Conservation (phyloP, 2,888 invertebrate species). For the Microplitis deprimator region DNA sequence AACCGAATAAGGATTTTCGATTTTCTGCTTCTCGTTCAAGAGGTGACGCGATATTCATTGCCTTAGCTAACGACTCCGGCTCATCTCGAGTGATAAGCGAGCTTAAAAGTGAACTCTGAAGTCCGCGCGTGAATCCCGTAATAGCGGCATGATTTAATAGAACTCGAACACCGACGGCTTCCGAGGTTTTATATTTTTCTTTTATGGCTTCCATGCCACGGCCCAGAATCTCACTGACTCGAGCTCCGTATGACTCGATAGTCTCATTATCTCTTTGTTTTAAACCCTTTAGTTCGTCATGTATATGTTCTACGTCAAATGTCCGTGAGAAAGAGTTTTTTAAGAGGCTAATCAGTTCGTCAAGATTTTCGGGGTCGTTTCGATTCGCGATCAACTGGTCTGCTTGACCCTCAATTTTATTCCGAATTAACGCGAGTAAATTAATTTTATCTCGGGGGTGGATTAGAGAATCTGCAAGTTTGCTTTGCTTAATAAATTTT, state of each 20-base stretch:
- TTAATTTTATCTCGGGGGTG: neutral
- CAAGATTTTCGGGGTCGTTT: neutral
- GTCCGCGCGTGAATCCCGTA: slow-evolving; percentile 1
- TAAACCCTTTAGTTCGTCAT: neutral
- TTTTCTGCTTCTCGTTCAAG: neutral
- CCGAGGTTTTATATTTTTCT: neutral
- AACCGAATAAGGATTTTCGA: neutral
- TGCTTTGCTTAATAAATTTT: slow-evolving; percentile 20
- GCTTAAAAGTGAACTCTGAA: neutral
- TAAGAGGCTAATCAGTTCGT: neutral
- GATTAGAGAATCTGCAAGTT: slow-evolving; percentile 7
- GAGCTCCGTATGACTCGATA: neutral
- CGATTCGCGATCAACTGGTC: slow-evolving; percentile 14
- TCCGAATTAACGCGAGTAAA: slow-evolving; percentile 7
- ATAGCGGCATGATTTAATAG: slow-evolving; percentile 4
- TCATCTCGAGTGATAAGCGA: neutral
- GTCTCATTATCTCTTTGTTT: neutral
- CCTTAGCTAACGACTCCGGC: neutral
- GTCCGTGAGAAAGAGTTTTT: neutral
- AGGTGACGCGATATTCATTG: neutral
- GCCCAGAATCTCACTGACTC: slow-evolving; percentile 8
- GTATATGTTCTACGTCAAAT: slow-evolving; percentile 13
- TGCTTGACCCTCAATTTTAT: slow-evolving; percentile 21
- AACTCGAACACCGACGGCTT: neutral
- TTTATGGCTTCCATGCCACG: slow-evolving; percentile 4